Evolutionary conservation across 2,113 vertebrate genomes (phyloP).

Genomic region (Pardalotus punctatus): DNA sequence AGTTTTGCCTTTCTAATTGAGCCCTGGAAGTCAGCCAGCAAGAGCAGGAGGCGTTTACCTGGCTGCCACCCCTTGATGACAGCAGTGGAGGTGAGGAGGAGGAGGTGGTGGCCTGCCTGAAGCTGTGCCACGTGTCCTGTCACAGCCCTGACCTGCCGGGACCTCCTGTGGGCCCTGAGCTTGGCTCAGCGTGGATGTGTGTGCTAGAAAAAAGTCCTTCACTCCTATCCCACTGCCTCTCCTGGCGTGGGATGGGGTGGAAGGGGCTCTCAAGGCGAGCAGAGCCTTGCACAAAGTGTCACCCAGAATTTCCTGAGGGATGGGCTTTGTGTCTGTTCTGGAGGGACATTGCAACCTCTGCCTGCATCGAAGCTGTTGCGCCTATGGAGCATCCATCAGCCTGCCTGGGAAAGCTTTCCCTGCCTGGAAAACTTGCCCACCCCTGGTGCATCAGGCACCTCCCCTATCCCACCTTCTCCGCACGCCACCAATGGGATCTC

Average conservation of each 20-base stretch:
- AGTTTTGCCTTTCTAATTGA: conserved; percentile 27
- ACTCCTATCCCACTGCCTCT: background rate
- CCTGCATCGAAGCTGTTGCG: background rate
- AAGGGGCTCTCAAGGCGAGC: background rate
- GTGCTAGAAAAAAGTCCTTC: background rate
- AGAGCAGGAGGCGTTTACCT: background rate
- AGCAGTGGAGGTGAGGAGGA: background rate
- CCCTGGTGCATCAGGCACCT: background rate
- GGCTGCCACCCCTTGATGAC: background rate
- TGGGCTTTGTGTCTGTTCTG: background rate
- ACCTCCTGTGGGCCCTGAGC: background rate
- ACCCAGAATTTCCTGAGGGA: background rate
- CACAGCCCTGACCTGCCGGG: background rate
- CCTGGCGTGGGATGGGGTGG: background rate
- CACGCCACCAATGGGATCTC: accelerated
- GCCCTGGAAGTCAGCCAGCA: background rate
- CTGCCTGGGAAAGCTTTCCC: background rate
- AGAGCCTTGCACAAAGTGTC: background rate
- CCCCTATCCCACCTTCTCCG: background rate
- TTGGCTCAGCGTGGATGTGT: accelerated
- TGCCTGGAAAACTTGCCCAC: background rate
- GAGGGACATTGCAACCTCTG: background rate
- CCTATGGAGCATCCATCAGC: background rate
- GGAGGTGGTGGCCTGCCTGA: background rate
- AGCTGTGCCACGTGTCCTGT: background rate